Evolutionary conservation across 2,113 vertebrate species (phyloP), one percentile per base, ranked within the genome.

Genomic region (Etheostoma cragini): DNA sequence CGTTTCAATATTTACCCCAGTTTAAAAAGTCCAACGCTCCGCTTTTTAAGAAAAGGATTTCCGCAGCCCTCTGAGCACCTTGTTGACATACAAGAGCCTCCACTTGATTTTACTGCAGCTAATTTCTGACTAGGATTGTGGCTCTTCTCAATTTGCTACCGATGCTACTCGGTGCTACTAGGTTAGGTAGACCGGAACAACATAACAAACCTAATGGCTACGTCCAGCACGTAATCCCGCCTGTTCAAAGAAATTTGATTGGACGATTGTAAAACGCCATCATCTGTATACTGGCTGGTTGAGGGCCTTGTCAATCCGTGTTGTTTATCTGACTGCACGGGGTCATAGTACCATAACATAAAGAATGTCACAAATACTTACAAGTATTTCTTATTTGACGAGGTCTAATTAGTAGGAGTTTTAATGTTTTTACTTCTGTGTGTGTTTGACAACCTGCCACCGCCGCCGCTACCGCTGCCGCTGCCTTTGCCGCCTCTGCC

Each of bases 121-220:
- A 82, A 80, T 84, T 86, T 38, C 77, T 86, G 80, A 87, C 72
- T 78, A 82, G 86, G 83, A 45, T 88, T 46, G 64, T 60, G 38
- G 76, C 71, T 92, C 64, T 66, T 76, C 86, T 84, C 73, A 88
- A 93, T 62, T 87, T 91, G 90, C 92, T 92, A 93, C 73, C 73
- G 83, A 58, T 61, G 86, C 80, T 85, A 84, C 85, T 82, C 76
- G 83, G 62, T 61, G 86, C 80, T 85, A 84, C 85, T 33, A 57
- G 38, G 87, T 82, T 93, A 76, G 91, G 72, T 90, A 65, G 88
- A 90, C 89, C 89, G 88, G 87, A 89, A 90, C 72, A 81, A 76
- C 68, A 88, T 38, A 42, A 83, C 81, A 82, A 87, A 82, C 82
- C 0, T 90, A 89, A 87, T 91, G 68, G 78, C 58, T 85, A 80